phyloP scores from a whole-genome alignment of 2,888 invertebrate species.

The Oxycera nigricornis region DNA sequence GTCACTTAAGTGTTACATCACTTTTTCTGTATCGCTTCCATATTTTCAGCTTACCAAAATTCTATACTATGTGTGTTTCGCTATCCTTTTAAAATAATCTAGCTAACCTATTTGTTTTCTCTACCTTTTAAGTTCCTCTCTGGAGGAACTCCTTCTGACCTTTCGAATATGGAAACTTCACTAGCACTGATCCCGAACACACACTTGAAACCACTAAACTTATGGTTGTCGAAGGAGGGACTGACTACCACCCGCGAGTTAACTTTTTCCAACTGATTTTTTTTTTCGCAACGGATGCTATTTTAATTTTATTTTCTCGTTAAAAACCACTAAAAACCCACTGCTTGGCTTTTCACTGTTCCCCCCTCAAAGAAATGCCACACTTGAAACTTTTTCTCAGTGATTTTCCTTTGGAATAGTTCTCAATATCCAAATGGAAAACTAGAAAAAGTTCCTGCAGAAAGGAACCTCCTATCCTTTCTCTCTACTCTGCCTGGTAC shows the following conservation, averaged over 20 bases:
- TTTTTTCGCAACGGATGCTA: no score
- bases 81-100: not conserved
- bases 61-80: no score
- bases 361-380: slow-evolving; percentile 9
- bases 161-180: slow-evolving; percentile 28
- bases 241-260: not conserved
- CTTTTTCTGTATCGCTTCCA: no score
- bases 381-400: slow-evolving; percentile 45
- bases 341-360: slow-evolving; percentile 6
- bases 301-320: not conserved
- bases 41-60: no score
- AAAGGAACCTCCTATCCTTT: slow-evolving; percentile 35
- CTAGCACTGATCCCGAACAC: slow-evolving; percentile 26
- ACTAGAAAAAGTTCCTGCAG: slow-evolving; percentile 27
- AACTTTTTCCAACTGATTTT: not conserved
- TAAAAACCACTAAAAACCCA: slow-evolving; percentile 19
- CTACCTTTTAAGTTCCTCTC: slow-evolving; percentile 28
- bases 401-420: slow-evolving; percentile 46
- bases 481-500: slow-evolving; percentile 45
- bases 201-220: slow-evolving; percentile 4
- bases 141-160: slow-evolving; percentile 16
- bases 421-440: slow-evolving; percentile 44
- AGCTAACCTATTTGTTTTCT: slow-evolving; percentile 11
- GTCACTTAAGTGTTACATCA: no score
- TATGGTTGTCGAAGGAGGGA: not conserved